Evolutionary conservation across 2,797 vertebrate species (phyloP), one percentile per base, ranked within the genome.

Genomic region (Semotilus atromaculatus): DNA sequence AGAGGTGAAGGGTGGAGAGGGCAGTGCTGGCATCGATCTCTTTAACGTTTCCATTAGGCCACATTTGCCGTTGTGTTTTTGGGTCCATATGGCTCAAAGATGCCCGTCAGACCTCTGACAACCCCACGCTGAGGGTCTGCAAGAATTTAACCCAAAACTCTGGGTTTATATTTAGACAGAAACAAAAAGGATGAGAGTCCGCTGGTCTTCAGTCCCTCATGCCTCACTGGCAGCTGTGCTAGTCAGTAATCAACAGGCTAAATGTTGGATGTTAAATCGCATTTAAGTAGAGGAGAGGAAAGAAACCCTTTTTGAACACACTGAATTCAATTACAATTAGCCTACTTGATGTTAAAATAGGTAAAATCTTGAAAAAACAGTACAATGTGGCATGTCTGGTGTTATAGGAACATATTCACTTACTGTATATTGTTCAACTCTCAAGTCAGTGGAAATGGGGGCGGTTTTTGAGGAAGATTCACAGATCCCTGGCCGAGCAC

Each of bases 1-100:
- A 75, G 82, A 87, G 84, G 86, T 89, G 82, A 84, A 78, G 87
- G 88, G 84, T 86, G 72, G 82, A 85, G 80, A 70, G 82, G 66
- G 31, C 55, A 45, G 45, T 8, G n/a, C 40, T 84, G 58, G 53
- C 58, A 74, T 70, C 71, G 38, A 48, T 84, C 67, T 43, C 62
- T 68, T 84, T 84, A 55, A 66, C 53, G 53, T 79, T 84, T 79
- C 79, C 81, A 70, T 85, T 64, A 73, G 13, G 71, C 26, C 10
- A 5, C 55, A 38, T 88, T 86, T 83, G 86, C 75, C 40, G 16
- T 80, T 64, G 51, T 64, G 66, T 86, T 66, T 38, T 64, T 3
- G 31, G 9, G 34, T 83, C 67, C 82, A 74, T 86, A 55, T 80
- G 85, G 66, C 55, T 64, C 5, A 71, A 84, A 84, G 75, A 84